phyloP scores from a whole-genome alignment of 2,888 invertebrate species.

The Scaptomyza reducta region DNA sequence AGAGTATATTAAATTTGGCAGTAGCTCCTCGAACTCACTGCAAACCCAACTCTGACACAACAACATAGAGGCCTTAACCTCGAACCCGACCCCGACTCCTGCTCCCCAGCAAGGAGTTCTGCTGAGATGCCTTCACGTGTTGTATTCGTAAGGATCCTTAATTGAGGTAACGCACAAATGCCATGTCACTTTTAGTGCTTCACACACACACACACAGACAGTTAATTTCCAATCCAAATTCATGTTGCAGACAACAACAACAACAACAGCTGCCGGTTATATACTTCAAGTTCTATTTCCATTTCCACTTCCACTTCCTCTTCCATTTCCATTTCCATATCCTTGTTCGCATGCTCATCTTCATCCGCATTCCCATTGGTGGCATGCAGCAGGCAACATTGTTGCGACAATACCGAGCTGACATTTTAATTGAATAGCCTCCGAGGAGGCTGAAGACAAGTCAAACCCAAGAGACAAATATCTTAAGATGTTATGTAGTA shows the following conservation, averaged over 20 bases:
- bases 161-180: constrained; percentile 34
- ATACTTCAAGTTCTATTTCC: not conserved
- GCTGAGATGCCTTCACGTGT: not conserved
- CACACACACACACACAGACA: constrained; percentile 2
- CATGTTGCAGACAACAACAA: constrained; percentile 47
- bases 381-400: constrained; percentile 22
- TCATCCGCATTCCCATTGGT: constrained; percentile 11
- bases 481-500: constrained; percentile 27
- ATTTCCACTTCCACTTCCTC: not conserved
- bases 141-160: constrained; percentile 26
- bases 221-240: constrained; percentile 68
- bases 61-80: constrained; percentile 10
- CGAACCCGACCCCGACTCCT: not conserved
- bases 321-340: not conserved
- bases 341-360: not conserved
- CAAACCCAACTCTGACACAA: not conserved
- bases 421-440: constrained; percentile 71
- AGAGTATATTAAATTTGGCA: constrained; percentile 22
- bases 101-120: not conserved
- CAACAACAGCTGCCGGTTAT: constrained; percentile 35
- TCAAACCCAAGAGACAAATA: constrained; percentile 4
- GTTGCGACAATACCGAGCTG: constrained; percentile 50
- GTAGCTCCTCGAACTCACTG: not conserved
- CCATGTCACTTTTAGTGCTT: constrained; percentile 13
- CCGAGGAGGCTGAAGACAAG: constrained; percentile 17